Base-by-base conservation (phyloP, 2,113 vertebrate genomes). In the Oxyura jamaicensis region DNA sequence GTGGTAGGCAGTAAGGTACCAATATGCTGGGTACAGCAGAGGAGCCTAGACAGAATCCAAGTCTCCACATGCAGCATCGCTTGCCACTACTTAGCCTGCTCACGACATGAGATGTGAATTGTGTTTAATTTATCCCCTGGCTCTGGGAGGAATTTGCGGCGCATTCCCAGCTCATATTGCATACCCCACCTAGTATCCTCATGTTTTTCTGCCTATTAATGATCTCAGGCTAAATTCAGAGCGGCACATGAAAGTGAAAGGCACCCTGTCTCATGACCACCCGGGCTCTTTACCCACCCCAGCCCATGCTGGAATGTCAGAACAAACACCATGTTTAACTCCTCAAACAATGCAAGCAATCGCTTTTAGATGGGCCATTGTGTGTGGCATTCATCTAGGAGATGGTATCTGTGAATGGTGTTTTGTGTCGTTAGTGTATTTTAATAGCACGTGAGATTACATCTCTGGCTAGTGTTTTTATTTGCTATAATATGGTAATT, bases 401-500 rank as follows among this genome's bases (percentile, higher is more conserved):
- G 94, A 95, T 95, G 93, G 19, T 89, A 93, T 96, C 94, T 68
- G 67, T 16, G 77, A 41, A 3, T 60, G 50, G 53, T 83, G 31
- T 72, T 93, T 79, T 94, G 80, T 84, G 58, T n/a, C 58, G 36
- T 48, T 33, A 26, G 56, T 50, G 31, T 26, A 21, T 55, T 88
- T 82, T 88, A 79, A 79, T 6, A 71, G 89, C 76, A 29, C 6
- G 1, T 25, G 31, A 58, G 93, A 95, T 96, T 93, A 66, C 59
- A 95, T 94, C 94, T 96, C n/a, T 88, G 92, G 50, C 60, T 74
- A 41, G n/a, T 60, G 86, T 60, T 96, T 95, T 88, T 95, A 91
- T 93, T 95, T 89, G 80, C 86, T 87, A 20, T 33, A 13, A 28
- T 41, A 50, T 23, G 73, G 18, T 79, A 92, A 94, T 93, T 65